Base-by-base conservation (phyloP, 2,797 vertebrate genomes). In the Acipenser transmontanus region DNA sequence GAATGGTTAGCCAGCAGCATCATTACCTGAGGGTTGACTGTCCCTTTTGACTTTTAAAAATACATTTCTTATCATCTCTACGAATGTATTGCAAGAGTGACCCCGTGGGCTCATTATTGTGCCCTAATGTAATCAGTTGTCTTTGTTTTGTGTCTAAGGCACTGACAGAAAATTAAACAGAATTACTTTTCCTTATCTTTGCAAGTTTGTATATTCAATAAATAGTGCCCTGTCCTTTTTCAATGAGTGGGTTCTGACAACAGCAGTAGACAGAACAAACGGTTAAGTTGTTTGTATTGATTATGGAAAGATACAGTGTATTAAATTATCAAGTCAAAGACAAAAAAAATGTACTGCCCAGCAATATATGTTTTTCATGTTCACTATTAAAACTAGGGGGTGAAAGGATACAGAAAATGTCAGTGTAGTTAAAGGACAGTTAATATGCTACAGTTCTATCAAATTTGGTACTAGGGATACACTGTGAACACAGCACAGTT, bases 241-340 rank as follows among this genome's bases (percentile, higher is more conserved):
- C 34, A 34, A 17, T 20, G 60, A 61, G 14, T 61, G 60, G 7
- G 14, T 61, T 61, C 17, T 61, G 60, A 47, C 60, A 61, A 9
- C 17, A 34, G 8, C 60, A 61, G 17, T 47, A 61, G 17, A 61
- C 17, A 61, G 60, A 61, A 61, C 60, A 61, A 61, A 61, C 60
- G 60, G 17, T 17, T 12, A 8, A 7, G 60, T 61, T 17, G 20
- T 34, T 10, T 10, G 17, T 17, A 61, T 34, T 8, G 60, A n/a
- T n/a, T 34, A 17, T 12, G 17, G 60, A 61, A 8, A 61, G 17
- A 61, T 10, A 34, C 60, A 8, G 17, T 7, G 17, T 61, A 61
- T 61, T 61, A 47, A 61, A 61, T 17, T 47, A 61, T 61, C 47
- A 61, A 61, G 20, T 61, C 60, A 61, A 10, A 34, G 17, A 17